Conservation (phyloP, 1,140 invertebrate species). For the Patella vulgata region DNA sequence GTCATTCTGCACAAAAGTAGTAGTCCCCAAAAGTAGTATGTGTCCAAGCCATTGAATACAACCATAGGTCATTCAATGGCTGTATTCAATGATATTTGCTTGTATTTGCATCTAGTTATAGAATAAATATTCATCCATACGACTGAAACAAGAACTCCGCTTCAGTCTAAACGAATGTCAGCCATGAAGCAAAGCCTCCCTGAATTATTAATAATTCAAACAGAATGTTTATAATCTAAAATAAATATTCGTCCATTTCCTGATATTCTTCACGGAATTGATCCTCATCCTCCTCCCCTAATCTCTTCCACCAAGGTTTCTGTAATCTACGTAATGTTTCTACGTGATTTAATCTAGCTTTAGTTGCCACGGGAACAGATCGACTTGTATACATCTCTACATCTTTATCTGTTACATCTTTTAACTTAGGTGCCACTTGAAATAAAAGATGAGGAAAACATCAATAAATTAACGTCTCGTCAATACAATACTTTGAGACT, state of each 20-base stretch:
- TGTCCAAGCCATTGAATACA: too few relatives aligned
- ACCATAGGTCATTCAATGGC: too few relatives aligned
- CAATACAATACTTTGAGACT: not conserved
- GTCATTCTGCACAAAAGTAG: too few relatives aligned
- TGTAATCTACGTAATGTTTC: slow-evolving; percentile 48
- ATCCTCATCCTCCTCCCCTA: slow-evolving; percentile 58
- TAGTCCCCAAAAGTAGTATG: too few relatives aligned
- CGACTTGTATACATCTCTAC: slow-evolving; percentile 57
- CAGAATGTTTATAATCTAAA: too few relatives aligned
- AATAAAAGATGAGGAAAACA: slow-evolving; percentile 1
- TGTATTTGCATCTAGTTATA: too few relatives aligned
- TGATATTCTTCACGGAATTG: slow-evolving; percentile 32
- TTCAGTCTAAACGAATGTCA: too few relatives aligned
- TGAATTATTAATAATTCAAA: too few relatives aligned
- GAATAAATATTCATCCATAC: too few relatives aligned
- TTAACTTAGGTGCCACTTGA: slow-evolving; percentile 59
- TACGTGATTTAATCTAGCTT: slow-evolving; percentile 53
- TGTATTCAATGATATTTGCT: too few relatives aligned
- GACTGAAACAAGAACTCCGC: too few relatives aligned
- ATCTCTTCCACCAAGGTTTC: slow-evolving; percentile 62
- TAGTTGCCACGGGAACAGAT: slow-evolving; percentile 59
- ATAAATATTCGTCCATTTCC: slow-evolving; percentile 33
- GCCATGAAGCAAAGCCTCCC: too few relatives aligned
- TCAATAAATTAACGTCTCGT: not conserved
- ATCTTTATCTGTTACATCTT: slow-evolving; percentile 56